Conservation (phyloP, 1,140 invertebrate species). For the Drosophila pallidifrons region DNA sequence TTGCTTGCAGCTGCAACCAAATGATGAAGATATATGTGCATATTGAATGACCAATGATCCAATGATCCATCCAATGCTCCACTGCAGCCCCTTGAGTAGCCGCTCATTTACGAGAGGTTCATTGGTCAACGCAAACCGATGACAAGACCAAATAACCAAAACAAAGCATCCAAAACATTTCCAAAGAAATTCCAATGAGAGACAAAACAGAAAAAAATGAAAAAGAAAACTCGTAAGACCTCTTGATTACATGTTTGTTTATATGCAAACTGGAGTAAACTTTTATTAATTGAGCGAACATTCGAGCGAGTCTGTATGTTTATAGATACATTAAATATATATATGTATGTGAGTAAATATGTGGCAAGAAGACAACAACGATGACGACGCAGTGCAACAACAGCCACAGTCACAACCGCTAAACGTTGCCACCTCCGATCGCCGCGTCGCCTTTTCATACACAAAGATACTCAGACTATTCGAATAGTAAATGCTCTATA, state of each 20-base stretch:
- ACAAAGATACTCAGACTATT: background rate
- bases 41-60: constrained; percentile 61
- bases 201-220: background rate
- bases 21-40: constrained; percentile 61
- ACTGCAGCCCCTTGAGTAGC: constrained; percentile 28
- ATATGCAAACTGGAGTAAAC: constrained; percentile 62
- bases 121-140: constrained; percentile 27
- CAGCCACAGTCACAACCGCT: constrained; percentile 9
- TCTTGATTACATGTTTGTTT: constrained; percentile 50
- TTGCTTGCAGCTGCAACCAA: constrained; percentile 37
- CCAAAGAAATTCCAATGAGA: constrained; percentile 54
- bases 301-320: constrained; percentile 2
- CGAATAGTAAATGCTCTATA: background rate
- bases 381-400: constrained; percentile 32
- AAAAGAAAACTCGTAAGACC: constrained; percentile 41
- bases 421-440: constrained; percentile 31
- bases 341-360: constrained; percentile 9
- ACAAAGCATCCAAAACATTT: constrained; percentile 39
- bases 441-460: background rate
- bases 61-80: constrained; percentile 41
- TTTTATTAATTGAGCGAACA: constrained; percentile 56
- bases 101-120: constrained; percentile 37
- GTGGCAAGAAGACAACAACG: constrained; percentile 13
- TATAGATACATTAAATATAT: background rate
- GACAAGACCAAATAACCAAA: constrained; percentile 52